A percentile compares a stretch with the other conserved stretches of the same genome.
These are phyloP conservation scores for Cephus runcator DNA, from an alignment of 2,888 invertebrate genomes.

Conservation along the genomic window DNA sequence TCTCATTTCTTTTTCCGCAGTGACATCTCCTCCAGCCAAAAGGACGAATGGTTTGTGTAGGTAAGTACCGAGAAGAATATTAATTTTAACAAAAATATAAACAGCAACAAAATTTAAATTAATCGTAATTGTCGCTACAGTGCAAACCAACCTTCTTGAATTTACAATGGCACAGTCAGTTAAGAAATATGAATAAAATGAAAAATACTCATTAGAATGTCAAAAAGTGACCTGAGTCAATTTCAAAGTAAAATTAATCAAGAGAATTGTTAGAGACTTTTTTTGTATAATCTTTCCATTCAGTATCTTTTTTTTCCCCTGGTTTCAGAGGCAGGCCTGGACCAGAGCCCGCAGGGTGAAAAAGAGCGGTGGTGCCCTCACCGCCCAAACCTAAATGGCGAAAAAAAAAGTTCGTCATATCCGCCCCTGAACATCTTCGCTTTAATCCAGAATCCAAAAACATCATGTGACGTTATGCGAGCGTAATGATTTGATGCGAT, in stretches of 20 bases:
- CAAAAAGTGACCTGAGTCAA: too few relatives aligned
- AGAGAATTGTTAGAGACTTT: too few relatives aligned
- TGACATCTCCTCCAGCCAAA: constrained; percentile 74
- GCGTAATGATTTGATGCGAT: too few relatives aligned
- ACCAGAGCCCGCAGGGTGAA: constrained; percentile 74
- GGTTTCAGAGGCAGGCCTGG: constrained; percentile 68
- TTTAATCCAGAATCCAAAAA: too few relatives aligned
- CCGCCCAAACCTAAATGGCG: constrained; percentile 38
- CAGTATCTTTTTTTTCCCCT: not conserved
- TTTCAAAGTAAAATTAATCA: too few relatives aligned
- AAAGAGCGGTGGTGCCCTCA: constrained; percentile 64
- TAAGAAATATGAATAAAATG: not conserved
- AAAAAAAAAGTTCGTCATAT: too few relatives aligned
- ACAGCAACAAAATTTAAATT: too few relatives aligned
- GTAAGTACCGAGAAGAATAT: constrained; percentile 58
- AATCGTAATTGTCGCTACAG: too few relatives aligned
- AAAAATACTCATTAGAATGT: not conserved
- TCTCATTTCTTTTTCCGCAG: constrained; percentile 49
- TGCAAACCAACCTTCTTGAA: too few relatives aligned
- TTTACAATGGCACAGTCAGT: not conserved
- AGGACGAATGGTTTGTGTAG: constrained; percentile 93
- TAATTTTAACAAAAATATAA: not conserved
- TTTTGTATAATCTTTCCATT: too few relatives aligned
- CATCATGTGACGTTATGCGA: too few relatives aligned
- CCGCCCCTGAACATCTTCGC: too few relatives aligned